Evolutionary conservation across 2,113 vertebrate genomes (phyloP).

Genomic region (Nicator chloris): DNA sequence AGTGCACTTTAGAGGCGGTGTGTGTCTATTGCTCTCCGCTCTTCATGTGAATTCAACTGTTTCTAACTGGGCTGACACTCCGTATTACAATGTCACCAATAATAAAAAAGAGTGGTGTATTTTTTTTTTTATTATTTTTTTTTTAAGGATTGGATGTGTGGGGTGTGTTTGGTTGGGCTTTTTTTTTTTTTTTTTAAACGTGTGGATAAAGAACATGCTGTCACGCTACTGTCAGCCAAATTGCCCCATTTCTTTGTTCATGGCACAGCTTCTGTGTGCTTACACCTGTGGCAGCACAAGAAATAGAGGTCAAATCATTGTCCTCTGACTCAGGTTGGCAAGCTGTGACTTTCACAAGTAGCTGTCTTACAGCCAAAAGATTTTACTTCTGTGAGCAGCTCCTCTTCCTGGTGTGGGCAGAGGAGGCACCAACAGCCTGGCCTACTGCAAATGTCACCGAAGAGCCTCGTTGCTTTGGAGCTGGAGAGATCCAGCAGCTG

Average conservation of each 20-base stretch:
- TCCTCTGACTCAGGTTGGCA: background rate
- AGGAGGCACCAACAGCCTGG: background rate
- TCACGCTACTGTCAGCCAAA: background rate
- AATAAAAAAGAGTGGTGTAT: background rate
- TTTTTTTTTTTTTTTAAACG: background rate
- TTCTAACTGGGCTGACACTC: background rate
- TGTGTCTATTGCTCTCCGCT: background rate
- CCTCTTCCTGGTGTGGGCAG: background rate
- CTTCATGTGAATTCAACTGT: accelerated
- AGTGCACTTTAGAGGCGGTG: accelerated
- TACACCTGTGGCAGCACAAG: background rate
- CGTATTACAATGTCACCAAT: background rate
- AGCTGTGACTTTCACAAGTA: background rate
- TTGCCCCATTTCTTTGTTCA: background rate
- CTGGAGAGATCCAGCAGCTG: background rate
- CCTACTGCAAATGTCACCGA: background rate
- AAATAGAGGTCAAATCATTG: background rate
- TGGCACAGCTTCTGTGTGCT: background rate
- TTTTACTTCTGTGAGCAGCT: background rate
- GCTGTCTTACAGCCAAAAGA: background rate
- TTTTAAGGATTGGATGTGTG: accelerated
- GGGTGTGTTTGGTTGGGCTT: background rate
- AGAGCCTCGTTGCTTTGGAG: background rate
- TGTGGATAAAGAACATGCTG: background rate
- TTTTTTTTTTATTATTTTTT: background rate